Base-by-base conservation (phyloP, 2,888 invertebrate species). In the Flabesymbios commensalis region DNA sequence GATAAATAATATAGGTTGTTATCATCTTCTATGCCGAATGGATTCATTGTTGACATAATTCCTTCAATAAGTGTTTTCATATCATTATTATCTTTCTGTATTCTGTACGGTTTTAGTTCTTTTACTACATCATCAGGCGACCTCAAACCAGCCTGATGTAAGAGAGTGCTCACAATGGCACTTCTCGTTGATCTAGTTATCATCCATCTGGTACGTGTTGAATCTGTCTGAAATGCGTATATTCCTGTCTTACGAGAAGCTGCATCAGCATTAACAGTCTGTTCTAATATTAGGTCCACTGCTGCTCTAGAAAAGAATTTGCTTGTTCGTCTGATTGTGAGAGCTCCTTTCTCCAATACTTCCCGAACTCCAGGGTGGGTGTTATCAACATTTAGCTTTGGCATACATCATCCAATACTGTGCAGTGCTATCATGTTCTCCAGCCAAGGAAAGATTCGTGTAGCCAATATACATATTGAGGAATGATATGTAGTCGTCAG, bases 161-260 rank as follows among this genome's bases (percentile, higher is more conserved):
- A 26, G n/a, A 39, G 48, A 28, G n/a, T 42, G 19, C 31, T 36
- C 24, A 61, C 62, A 45, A 65, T 47, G 7, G 5, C 29, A 49
- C 49, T 49, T 28, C 49, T 7, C 7, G 19, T 29, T 26, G 49
- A 14, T 19, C 29, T 14, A 19, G 24, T 49, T 10, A 22, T 19
- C 29, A 28, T 49, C 49, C 61, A 63, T 14, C 52, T 32, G 10
- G 39, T 33, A 24, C 56, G 43, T n/a, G 60, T 56, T 47, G 28
- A 7, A 7, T 47, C 41, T 19, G 60, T 51, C 32, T 64, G 60
- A 24, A 54, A 28, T 14, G 63, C 10, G n/a, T 60, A 29, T 36
- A 63, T 57, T 53, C 65, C 63, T 22, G 62, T 64, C n/a, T 39
- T 45, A 24, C 64, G 39, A 14, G 62, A 64, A 24, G 64, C 61